These are phyloP conservation scores for Lytechinus pictus DNA, from an alignment of 35 echinoderm and acorn worm species.

Conservation along the genomic window DNA sequence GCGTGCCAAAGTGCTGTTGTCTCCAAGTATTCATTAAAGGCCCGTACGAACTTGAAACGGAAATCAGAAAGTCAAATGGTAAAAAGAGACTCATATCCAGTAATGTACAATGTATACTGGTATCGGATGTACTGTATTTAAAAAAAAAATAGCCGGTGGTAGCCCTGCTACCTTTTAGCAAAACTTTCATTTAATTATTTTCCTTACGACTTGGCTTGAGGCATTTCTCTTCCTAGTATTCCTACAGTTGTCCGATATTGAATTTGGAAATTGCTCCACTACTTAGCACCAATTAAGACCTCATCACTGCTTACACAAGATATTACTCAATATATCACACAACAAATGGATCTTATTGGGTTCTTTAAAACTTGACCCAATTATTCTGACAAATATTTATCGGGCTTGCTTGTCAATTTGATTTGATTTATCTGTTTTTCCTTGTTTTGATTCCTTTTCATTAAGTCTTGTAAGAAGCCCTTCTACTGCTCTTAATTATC, in stretches of 20 bases:
- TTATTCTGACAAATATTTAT: too few species aligned
- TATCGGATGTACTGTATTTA: neutral
- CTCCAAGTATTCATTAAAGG: conserved; percentile 8
- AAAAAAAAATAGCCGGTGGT: neutral
- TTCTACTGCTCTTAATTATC: too few species aligned
- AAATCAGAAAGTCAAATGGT: neutral
- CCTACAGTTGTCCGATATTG: neutral
- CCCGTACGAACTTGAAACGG: neutral
- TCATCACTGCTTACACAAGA: neutral
- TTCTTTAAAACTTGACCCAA: too few species aligned
- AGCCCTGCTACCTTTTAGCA: neutral
- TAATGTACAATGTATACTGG: neutral
- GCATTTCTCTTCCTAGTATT: neutral
- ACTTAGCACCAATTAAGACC: neutral
- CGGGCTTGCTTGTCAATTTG: too few species aligned
- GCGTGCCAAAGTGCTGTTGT: neutral
- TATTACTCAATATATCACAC: too few species aligned
- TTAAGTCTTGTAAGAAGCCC: too few species aligned
- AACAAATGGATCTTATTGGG: too few species aligned
- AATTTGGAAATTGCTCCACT: neutral
- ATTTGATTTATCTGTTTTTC: too few species aligned
- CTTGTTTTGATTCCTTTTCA: too few species aligned
- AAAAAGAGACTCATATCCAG: neutral
- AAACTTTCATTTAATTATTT: neutral
- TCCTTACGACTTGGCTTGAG: neutral